Evolutionary conservation across 2,797 vertebrate genomes (phyloP).

Genomic region (Apodemus agrarius): DNA sequence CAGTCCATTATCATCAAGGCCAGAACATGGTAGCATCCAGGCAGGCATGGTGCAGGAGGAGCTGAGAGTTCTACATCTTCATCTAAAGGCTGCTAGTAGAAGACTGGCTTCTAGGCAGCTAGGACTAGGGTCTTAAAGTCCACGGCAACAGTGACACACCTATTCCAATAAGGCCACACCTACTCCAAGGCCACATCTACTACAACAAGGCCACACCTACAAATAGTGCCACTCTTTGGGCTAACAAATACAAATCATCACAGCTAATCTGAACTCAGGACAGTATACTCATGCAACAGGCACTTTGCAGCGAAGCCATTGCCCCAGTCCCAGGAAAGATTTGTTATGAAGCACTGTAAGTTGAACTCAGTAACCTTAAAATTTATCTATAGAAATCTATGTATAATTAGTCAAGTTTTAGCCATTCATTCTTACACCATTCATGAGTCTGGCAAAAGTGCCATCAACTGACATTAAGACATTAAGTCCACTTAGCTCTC

Average conservation of each 20-base stretch:
- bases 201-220: background rate
- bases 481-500: constrained; percentile 32
- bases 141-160: background rate
- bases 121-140: background rate
- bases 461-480: background rate
- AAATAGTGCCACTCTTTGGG: background rate
- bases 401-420: background rate
- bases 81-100: background rate
- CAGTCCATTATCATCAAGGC: background rate
- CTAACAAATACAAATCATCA: background rate
- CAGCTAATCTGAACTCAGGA: background rate
- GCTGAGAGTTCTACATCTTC: background rate
- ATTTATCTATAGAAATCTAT: constrained; percentile 43
- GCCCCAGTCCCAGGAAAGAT: background rate
- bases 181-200: background rate
- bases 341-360: background rate
- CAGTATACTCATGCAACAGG: background rate
- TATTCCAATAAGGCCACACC: background rate
- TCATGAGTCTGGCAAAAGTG: constrained; percentile 18
- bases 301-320: background rate
- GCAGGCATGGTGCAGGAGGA: background rate
- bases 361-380: constrained; percentile 37
- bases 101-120: background rate
- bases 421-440: constrained; percentile 11
- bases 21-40: background rate